Percentiles rank a stretch among this genome's conserved stretches.
These are phyloP conservation scores for Aphelinus atriplicis DNA, from an alignment of 1,140 invertebrate genomes.

Conservation along the genomic window DNA sequence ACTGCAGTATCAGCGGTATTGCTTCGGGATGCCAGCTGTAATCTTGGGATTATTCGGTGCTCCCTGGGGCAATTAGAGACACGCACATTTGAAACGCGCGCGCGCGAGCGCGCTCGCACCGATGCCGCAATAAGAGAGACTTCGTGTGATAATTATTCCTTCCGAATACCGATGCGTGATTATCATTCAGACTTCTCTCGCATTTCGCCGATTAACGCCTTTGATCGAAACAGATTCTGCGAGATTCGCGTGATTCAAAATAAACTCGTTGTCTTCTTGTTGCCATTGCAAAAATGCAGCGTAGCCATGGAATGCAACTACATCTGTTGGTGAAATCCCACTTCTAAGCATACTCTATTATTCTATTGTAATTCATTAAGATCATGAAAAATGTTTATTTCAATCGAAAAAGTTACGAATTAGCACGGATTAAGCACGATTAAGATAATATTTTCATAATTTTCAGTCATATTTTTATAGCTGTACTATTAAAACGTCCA, in stretches of 20 bases:
- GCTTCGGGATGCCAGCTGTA: background rate
- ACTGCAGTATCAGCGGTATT: too few species aligned
- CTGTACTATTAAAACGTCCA: too few species aligned
- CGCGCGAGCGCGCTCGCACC: background rate
- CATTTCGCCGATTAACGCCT: slow-evolving; percentile 9
- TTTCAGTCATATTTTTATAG: too few species aligned
- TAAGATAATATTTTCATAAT: too few species aligned
- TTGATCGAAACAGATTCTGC: background rate
- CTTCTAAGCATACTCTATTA: too few species aligned
- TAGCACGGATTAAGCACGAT: too few species aligned
- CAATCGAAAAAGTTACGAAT: too few species aligned
- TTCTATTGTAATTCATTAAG: too few species aligned
- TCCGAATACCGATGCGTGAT: background rate
- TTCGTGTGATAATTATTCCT: slow-evolving; percentile 19
- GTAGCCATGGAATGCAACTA: too few species aligned
- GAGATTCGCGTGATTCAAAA: slow-evolving; percentile 9
- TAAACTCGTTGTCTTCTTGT: background rate
- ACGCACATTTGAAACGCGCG: background rate
- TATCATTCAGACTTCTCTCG: slow-evolving; percentile 12
- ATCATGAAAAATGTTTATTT: too few species aligned
- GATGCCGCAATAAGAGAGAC: background rate
- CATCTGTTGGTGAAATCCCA: too few species aligned
- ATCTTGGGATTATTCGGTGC: slow-evolving; percentile 17
- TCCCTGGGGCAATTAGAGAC: slow-evolving; percentile 18
- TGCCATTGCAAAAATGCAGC: too few species aligned